Evolutionary conservation across 2,797 vertebrate genomes (phyloP).

Genomic region (Pygocentrus nattereri): DNA sequence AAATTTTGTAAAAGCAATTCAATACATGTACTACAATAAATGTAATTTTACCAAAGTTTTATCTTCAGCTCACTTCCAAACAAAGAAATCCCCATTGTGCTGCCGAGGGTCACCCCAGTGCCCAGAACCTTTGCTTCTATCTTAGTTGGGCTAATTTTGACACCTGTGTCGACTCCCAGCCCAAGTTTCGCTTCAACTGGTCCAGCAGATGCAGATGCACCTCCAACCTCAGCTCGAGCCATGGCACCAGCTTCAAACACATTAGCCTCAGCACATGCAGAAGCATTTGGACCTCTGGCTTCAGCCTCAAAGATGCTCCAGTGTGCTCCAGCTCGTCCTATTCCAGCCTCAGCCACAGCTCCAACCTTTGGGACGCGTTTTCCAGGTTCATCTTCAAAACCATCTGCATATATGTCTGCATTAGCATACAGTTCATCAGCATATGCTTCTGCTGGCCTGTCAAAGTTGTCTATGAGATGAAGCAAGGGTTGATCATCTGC

Average conservation of each 20-base stretch:
- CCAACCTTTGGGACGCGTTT: slow-evolving; percentile 17
- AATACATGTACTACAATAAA: too few relatives aligned
- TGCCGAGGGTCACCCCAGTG: slow-evolving; percentile 27
- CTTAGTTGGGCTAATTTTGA: too few relatives aligned
- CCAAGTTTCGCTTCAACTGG: not conserved
- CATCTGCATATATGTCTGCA: rapidly evolving
- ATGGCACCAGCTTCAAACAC: not conserved
- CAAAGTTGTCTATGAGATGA: not conserved
- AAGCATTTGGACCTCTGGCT: slow-evolving; percentile 52
- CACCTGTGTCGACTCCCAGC: too few relatives aligned
- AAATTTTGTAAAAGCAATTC: too few relatives aligned
- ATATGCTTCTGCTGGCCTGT: not conserved
- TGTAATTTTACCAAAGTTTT: not conserved
- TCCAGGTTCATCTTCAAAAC: not conserved
- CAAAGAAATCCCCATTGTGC: not conserved
- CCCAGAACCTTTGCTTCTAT: not conserved
- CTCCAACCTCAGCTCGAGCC: slow-evolving; percentile 21
- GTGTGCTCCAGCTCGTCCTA: slow-evolving; percentile 15
- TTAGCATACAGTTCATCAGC: rapidly evolving
- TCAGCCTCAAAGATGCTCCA: slow-evolving; percentile 12
- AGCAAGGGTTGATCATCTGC: not conserved
- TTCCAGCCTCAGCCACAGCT: not conserved
- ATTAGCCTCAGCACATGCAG: not conserved
- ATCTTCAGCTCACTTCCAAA: not conserved
- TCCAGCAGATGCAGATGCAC: slow-evolving; percentile 42